Base-by-base conservation (phyloP, 2,888 invertebrate species). In the Macrophya annulata region DNA sequence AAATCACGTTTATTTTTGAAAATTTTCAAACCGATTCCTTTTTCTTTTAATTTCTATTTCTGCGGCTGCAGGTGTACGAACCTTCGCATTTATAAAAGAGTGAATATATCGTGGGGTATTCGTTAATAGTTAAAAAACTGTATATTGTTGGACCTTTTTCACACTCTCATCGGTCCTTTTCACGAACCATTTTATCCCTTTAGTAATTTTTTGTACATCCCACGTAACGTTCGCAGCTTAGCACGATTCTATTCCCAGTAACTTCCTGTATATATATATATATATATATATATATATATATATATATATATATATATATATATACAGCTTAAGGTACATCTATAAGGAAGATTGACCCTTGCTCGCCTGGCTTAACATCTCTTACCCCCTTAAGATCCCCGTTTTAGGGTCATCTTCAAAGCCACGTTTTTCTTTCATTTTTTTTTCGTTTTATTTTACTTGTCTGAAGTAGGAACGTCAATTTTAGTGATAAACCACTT, bases 291-390 rank as follows among this genome's bases (percentile, higher is more conserved):
- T 37, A 37, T 62, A 62, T 62, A 55, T 55, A 51, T 59, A 59
- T 37, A 37, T 12, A 37, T 21, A 15, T 48, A 68, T 37, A 37
- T 12, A 37, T 68, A 37, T 37, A 37, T 62, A 62, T 62, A 55
- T 55, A 51, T 59, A 59, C 37, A 17, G 31, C 79, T 31, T 31
- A 62, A 81, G 21, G 62, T 21, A 59, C 62, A 62, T 81, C 59
- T 45, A 62, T 59, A 68, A 65, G 37, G 37, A 48, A 83, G 68
- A 83, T 48, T 68, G 83, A 83, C 83, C 83, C 83, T 83, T 48
- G 17, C 83, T 37, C 21, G 62, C 21, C 62, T 43, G 81, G 81
- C 81, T 81, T 65, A 81, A 81, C 81, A 43, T 81, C 62, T 43
- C 48, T 77, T 77, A 59, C 79, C 62, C 79, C 59, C 79, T 81